Percentiles rank a stretch among this genome's conserved stretches.
phyloP scores from a whole-genome alignment of 2,113 vertebrate species.

The Falco punctatus region DNA sequence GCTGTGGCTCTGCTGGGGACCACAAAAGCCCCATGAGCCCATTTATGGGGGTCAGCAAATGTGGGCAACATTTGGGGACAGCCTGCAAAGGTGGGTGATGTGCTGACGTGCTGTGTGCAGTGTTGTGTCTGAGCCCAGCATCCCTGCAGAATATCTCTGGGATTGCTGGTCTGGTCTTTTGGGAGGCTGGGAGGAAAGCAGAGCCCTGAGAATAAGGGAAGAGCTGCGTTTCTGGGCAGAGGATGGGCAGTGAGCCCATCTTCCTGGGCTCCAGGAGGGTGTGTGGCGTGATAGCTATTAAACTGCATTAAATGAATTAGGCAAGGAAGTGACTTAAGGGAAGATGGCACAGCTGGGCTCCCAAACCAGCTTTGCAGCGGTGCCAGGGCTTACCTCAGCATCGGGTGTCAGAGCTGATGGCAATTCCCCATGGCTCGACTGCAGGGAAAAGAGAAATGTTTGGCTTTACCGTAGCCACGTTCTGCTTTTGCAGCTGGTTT shows the following conservation, averaged over 20 bases:
- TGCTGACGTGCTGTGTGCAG: neutral
- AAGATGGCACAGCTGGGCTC: neutral
- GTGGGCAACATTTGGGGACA: neutral
- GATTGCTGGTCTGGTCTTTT: neutral
- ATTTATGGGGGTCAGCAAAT: neutral
- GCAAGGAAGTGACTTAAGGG: neutral
- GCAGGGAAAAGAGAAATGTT: neutral
- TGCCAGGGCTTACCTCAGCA: neutral
- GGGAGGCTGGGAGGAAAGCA: neutral
- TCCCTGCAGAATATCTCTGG: neutral
- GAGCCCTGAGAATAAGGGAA: neutral
- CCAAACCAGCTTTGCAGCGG: neutral
- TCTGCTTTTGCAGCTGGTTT: neutral
- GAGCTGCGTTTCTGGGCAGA: neutral
- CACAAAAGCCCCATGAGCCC: fast-evolving
- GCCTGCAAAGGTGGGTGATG: neutral
- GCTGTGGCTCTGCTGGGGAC: fast-evolving
- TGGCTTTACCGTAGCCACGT: neutral
- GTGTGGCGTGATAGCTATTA: neutral
- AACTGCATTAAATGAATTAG: neutral
- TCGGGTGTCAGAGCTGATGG: neutral
- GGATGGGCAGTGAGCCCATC: neutral
- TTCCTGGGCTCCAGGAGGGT: neutral
- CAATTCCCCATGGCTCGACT: neutral
- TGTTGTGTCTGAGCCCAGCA: fast-evolving